These are phyloP conservation scores for Centruroides vittatus DNA, from an alignment of 1,140 invertebrate species.

Conservation along the genomic window DNA sequence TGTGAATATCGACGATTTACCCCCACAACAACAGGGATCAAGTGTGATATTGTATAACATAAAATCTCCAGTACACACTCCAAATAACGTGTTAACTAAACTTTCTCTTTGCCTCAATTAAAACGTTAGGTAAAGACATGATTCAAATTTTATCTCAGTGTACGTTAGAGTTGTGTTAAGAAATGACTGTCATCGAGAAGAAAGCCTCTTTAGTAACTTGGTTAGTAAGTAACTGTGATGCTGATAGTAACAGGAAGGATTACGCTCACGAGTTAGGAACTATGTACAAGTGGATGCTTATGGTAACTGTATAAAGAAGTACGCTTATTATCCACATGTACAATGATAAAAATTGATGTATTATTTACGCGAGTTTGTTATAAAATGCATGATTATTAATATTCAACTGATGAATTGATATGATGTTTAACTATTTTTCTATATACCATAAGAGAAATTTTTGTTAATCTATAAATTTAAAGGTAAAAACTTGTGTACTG, in stretches of 20 bases:
- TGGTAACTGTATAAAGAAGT: slow-evolving; percentile 38
- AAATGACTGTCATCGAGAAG: background rate
- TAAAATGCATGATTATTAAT: too few relatives aligned
- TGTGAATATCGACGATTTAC: slow-evolving; percentile 11
- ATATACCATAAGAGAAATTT: too few relatives aligned
- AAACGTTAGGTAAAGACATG: slow-evolving; percentile 16
- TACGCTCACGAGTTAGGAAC: slow-evolving; percentile 39
- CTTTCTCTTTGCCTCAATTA: slow-evolving; percentile 17
- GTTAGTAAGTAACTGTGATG: slow-evolving; percentile 47
- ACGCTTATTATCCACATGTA: background rate
- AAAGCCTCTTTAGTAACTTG: slow-evolving; percentile 23
- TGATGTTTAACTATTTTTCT: too few relatives aligned
- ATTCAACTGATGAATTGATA: too few relatives aligned
- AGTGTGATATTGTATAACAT: slow-evolving; percentile 20
- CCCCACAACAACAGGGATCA: slow-evolving; percentile 10
- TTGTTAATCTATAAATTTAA: too few relatives aligned
- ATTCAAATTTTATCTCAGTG: slow-evolving; percentile 13
- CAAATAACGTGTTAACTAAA: background rate
- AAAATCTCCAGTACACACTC: slow-evolving; percentile 19
- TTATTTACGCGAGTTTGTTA: too few relatives aligned
- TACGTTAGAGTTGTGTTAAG: slow-evolving; percentile 7
- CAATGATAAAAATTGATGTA: too few relatives aligned
- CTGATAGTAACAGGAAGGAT: slow-evolving; percentile 34
- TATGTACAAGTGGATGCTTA: slow-evolving; percentile 47
- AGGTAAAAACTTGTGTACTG: too few relatives aligned